phyloP scores from a whole-genome alignment of 92 coral and sea anemone species.

The Palythoa grandiflora region DNA sequence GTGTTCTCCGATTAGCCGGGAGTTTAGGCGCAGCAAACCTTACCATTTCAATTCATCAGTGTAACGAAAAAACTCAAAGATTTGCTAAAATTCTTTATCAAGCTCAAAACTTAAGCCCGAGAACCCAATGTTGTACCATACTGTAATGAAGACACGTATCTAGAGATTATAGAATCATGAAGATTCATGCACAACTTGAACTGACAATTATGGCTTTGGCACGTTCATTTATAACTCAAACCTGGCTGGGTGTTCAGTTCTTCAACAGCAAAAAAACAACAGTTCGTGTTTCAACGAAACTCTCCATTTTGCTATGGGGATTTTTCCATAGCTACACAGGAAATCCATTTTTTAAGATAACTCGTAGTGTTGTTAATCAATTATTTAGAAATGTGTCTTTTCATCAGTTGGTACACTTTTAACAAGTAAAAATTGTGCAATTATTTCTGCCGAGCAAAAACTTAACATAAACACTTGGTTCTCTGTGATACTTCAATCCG shows the following conservation, averaged over 20 bases:
- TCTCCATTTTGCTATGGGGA: not conserved
- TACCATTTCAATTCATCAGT: conserved; percentile 6
- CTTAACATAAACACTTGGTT: not conserved
- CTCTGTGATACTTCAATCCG: not conserved
- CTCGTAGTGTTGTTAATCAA: conserved; percentile 27
- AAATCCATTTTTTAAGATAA: not conserved
- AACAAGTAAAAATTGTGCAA: not conserved
- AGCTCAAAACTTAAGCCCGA: not conserved
- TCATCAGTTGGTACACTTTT: not conserved
- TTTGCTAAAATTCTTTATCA: not conserved
- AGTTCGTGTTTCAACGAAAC: conserved; percentile 4
- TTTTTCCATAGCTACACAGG: conserved; percentile 18
- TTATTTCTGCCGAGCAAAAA: not conserved
- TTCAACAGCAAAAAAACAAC: not conserved
- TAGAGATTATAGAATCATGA: not conserved
- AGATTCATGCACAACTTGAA: not conserved
- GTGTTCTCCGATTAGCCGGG: not conserved
- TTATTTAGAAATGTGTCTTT: conserved; percentile 27
- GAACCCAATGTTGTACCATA: not conserved
- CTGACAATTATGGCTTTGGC: not conserved
- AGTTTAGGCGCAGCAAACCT: conserved; percentile 38
- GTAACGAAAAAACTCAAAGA: not conserved
- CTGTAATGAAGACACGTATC: not conserved
- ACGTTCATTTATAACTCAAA: conserved; percentile 26
- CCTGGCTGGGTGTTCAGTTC: not conserved